phyloP scores from a whole-genome alignment of 2,797 vertebrate genomes.

The Enteromius fasciolatus region DNA sequence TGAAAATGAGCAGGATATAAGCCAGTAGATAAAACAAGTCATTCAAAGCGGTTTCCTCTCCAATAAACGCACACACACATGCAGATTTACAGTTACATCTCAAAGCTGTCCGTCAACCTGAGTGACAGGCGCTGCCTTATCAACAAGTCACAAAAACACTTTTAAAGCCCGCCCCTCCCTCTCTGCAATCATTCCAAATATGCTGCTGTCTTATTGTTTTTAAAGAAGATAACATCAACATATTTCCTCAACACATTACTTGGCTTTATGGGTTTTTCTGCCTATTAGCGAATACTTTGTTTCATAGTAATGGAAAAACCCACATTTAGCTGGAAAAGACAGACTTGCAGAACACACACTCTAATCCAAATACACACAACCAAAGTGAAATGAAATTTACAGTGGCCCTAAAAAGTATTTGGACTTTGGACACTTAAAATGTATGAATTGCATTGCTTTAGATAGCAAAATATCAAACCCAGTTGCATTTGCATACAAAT shows the following conservation, averaged over 20 bases:
- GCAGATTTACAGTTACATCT: conserved; percentile 60
- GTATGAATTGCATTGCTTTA: conserved; percentile 17
- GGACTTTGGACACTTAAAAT: conserved; percentile 19
- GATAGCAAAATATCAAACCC: conserved; percentile 3
- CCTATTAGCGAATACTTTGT: conserved; percentile 29
- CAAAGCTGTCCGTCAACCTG: conserved; percentile 63
- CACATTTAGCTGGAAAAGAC: conserved; percentile 12
- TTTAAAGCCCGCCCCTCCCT: conserved; percentile 56
- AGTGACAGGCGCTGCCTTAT: conserved; percentile 64
- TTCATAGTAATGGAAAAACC: conserved; percentile 20
- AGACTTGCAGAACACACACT: conserved; percentile 7
- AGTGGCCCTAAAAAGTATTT: background rate
- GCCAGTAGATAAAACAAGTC: conserved; percentile 63
- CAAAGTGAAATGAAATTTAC: conserved; percentile 9
- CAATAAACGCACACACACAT: conserved; percentile 39
- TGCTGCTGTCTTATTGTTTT: conserved; percentile 52
- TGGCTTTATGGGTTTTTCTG: conserved; percentile 39
- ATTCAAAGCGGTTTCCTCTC: conserved; percentile 56
- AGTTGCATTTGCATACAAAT: conserved; percentile 12
- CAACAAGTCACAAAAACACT: conserved; percentile 58
- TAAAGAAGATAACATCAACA: conserved; percentile 43
- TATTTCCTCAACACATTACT: conserved; percentile 43
- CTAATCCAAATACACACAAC: conserved; percentile 5
- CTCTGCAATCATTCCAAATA: conserved; percentile 53
- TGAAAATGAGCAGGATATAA: conserved; percentile 62